Evolutionary conservation across 2,113 vertebrate genomes (phyloP), one percentile per base, ranked within the genome.

Genomic region (Ictidomys tridecemlineatus): DNA sequence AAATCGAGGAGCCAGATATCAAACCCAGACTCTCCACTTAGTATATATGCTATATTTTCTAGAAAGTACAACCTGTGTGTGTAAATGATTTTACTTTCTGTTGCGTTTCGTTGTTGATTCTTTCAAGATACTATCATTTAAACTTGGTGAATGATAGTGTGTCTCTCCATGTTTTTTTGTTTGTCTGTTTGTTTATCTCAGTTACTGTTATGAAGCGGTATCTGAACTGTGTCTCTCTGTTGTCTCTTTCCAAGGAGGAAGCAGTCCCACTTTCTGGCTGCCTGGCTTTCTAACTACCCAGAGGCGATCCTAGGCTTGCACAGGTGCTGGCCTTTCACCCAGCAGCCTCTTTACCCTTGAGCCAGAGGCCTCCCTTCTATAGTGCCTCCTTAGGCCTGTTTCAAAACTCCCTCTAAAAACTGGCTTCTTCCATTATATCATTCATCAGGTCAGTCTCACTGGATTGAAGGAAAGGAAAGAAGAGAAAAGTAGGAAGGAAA

Each of bases 321-420:
- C 20, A 48, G 8, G 5, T 58, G 28, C 14, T 76, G 89, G 20
- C 42, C 93, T 85, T 61, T 92, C 37, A 78, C 70, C 84, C 51
- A 73, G 42, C 18, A 84, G 17, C 11, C 65, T 63, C 91, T 91
- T 92, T 34, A 42, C 4, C 32, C 11, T 28, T 53, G 8, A 32
- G 61, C 70, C 74, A 61, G 73, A 34, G 12, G 28, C 74, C 37
- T 94, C 42, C 48, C 37, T 51, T 58, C 74, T 63, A 37, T 45
- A 69, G 11, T 7, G 14, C 76, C 85, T 90, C 65, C 53, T 86
- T 70, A 24, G 13, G 22, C 56, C 91, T 48, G 6, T 42, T 86
- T 95, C 63, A 82, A 93, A 96, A 77, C 8, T 56, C 45, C 77
- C 58, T 82, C 89, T 89, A 58, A 48, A 79, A 96, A 77, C 48